These are phyloP conservation scores for Cheilosia variabilis DNA, from an alignment of 2,888 invertebrate genomes.

Conservation along the genomic window DNA sequence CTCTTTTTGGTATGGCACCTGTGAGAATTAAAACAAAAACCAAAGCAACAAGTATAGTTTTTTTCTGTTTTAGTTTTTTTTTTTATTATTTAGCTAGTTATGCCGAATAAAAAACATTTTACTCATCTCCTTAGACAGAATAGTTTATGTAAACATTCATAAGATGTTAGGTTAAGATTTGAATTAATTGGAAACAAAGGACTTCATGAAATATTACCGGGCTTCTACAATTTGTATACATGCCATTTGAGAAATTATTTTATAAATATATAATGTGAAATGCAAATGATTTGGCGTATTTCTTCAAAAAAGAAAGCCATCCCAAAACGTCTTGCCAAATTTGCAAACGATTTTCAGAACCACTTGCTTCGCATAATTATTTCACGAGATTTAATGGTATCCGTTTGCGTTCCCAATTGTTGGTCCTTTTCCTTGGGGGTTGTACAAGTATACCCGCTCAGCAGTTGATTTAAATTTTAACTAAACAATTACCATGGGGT, in stretches of 20 bases:
- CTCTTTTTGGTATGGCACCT: slow-evolving; percentile 4
- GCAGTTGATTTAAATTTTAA: slow-evolving; percentile 63
- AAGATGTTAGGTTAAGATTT: too few species aligned
- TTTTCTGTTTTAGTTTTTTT: slow-evolving; percentile 12
- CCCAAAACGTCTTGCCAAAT: slow-evolving; percentile 32
- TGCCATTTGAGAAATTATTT: slow-evolving; percentile 26
- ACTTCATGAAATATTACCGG: slow-evolving; percentile 16
- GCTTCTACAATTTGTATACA: background rate
- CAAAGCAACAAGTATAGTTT: background rate
- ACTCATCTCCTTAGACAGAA: background rate
- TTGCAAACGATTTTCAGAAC: slow-evolving; percentile 22
- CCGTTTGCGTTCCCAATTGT: slow-evolving; percentile 49
- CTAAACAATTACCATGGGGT: slow-evolving; percentile 53
- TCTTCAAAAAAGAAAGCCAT: slow-evolving; percentile 12
- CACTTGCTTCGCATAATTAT: slow-evolving; percentile 41
- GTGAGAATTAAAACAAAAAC: slow-evolving; percentile 27
- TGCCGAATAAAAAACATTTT: background rate
- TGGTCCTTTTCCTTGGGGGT: slow-evolving; percentile 42
- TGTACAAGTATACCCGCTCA: slow-evolving; percentile 23
- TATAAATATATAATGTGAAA: slow-evolving; percentile 44
- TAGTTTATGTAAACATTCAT: too few species aligned
- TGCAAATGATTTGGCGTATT: slow-evolving; percentile 34
- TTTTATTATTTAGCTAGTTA: too few species aligned
- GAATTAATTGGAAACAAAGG: slow-evolving; percentile 1
- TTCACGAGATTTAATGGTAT: slow-evolving; percentile 56